Evolutionary conservation across 2,888 invertebrate genomes (phyloP).

Genomic region (Punctoribates punctum): DNA sequence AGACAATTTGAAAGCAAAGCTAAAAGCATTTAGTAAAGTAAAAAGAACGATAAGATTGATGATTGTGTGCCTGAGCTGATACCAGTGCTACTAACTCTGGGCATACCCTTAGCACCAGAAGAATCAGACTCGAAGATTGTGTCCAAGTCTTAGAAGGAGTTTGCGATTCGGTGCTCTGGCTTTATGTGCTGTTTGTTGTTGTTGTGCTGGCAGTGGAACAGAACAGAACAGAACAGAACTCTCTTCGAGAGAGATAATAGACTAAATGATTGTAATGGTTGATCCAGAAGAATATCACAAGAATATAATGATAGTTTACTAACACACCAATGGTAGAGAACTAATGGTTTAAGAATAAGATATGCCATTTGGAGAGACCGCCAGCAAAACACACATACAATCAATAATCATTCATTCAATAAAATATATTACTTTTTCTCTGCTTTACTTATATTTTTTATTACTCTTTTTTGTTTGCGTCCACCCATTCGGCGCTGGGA

Average conservation of each 20-base stretch:
- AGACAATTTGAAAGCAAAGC: constrained; percentile 24
- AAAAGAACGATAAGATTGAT: constrained; percentile 19
- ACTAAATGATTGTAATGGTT: constrained; percentile 15
- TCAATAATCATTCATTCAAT: not conserved
- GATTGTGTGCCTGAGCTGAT: constrained; percentile 7
- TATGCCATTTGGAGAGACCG: not conserved
- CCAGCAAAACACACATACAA: constrained; percentile 8
- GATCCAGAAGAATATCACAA: constrained; percentile 18
- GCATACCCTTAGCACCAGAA: not conserved
- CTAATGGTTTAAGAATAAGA: constrained; percentile 24
- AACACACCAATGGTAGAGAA: not conserved
- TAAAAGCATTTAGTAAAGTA: constrained; percentile 31
- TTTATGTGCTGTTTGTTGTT: not conserved
- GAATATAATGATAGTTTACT: constrained; percentile 26
- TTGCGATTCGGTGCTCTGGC: not conserved
- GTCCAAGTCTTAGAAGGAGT: not conserved
- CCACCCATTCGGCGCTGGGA: constrained; percentile 1
- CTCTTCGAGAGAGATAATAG: not conserved
- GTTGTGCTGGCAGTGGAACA: not conserved
- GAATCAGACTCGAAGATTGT: not conserved
- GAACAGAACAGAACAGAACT: not conserved
- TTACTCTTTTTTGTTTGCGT: constrained; percentile 3
- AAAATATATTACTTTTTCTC: constrained; percentile 16
- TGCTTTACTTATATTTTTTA: not conserved
- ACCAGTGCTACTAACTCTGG: not conserved